A percentile compares a stretch with the other conserved stretches of the same genome.
Evolutionary conservation across 1,140 invertebrate genomes (phyloP).

Genomic region (Hycleus cichorii): DNA sequence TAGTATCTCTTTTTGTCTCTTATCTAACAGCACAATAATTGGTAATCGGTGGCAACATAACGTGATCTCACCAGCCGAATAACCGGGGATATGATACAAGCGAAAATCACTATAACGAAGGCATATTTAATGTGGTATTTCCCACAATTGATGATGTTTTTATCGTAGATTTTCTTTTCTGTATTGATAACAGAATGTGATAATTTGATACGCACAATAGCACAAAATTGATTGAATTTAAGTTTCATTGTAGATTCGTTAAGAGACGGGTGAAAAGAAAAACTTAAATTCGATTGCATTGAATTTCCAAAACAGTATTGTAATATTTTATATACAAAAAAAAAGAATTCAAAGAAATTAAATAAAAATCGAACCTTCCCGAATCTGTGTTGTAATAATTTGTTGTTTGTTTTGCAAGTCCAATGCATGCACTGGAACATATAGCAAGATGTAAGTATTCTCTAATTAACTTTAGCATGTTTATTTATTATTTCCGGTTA

Average conservation of each 20-base stretch:
- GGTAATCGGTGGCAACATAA: conserved; percentile 30
- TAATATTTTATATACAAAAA: too few species aligned
- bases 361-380: too few species aligned
- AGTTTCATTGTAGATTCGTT: not conserved
- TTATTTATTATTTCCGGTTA: not conserved
- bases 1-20: conserved; percentile 12
- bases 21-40: conserved; percentile 27
- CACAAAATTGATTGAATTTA: not conserved
- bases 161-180: too few species aligned
- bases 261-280: too few species aligned
- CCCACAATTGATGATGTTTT: too few species aligned
- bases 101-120: too few species aligned
- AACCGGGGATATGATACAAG: too few species aligned
- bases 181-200: too few species aligned
- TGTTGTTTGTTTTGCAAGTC: conserved; percentile 50
- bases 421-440: conserved; percentile 77
- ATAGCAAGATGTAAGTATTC: conserved; percentile 80
- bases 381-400: too few species aligned
- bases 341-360: too few species aligned
- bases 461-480: conserved; percentile 16
- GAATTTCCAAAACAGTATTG: too few species aligned
- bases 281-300: too few species aligned
- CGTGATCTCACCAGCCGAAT: conserved; percentile 18
- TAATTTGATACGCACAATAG: not conserved
- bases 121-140: not conserved